A percentile compares a stretch with the other conserved stretches of the same genome.
Evolutionary conservation across 2,113 vertebrate genomes (phyloP).

Genomic region (Paradoxurus hermaphroditus): DNA sequence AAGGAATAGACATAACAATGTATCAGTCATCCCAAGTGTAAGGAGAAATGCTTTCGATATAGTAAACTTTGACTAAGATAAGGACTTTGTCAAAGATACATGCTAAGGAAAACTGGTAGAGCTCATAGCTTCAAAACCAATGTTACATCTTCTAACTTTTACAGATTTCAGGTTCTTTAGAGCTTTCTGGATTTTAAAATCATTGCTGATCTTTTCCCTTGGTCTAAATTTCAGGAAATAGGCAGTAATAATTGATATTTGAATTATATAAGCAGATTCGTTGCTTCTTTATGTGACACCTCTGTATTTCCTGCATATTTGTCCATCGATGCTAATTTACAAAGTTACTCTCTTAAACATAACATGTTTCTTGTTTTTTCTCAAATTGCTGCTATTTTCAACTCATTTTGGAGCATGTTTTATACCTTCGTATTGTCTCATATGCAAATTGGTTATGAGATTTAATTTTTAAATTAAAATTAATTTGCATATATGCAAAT

Average conservation of each 20-base stretch:
- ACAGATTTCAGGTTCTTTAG: not conserved
- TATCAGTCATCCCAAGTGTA: not conserved
- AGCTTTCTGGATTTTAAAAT: not conserved
- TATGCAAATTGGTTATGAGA: not conserved
- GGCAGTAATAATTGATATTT: not conserved
- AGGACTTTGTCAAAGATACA: not conserved
- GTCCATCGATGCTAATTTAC: not conserved
- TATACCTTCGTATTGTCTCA: not conserved
- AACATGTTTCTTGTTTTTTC: not conserved
- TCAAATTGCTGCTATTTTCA: not conserved
- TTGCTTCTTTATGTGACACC: not conserved
- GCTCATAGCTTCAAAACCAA: not conserved
- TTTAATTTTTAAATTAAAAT: not conserved
- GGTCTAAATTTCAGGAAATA: not conserved
- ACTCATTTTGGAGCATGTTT: not conserved
- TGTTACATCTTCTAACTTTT: not conserved
- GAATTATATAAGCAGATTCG: not conserved
- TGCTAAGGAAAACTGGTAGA: not conserved
- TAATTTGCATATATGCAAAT: not conserved
- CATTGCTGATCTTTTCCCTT: not conserved
- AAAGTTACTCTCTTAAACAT: not conserved
- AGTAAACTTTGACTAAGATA: not conserved
- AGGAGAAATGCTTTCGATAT: not conserved
- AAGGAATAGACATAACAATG: constrained; percentile 25
- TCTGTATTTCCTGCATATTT: not conserved